Conservation (phyloP, 2,113 vertebrate genomes). For the Neotoma lepida region DNA sequence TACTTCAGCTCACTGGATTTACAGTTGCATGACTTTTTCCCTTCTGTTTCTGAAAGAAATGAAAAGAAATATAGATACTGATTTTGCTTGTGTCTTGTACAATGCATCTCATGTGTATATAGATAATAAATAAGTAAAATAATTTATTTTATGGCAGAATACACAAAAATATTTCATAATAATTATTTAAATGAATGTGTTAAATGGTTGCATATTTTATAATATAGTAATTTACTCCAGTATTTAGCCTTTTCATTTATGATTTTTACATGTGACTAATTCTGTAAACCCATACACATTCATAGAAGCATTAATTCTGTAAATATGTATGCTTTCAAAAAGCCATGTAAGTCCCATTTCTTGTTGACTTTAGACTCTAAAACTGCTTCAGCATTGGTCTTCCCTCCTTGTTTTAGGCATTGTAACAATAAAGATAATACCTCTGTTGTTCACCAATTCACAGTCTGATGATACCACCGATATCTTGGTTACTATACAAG, state of each 20-base stretch:
- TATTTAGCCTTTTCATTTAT: neutral
- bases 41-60: neutral
- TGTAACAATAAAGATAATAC: fast-evolving
- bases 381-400: neutral
- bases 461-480: neutral
- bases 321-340: neutral
- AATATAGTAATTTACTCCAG: neutral
- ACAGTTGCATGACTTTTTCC: neutral
- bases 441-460: neutral
- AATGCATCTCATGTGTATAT: neutral
- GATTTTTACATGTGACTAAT: neutral
- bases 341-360: neutral
- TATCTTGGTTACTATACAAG: fast-evolving
- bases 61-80: neutral
- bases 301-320: neutral
- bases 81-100: neutral
- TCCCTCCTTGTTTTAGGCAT: neutral
- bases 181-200: neutral
- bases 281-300: neutral
- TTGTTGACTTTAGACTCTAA: neutral
- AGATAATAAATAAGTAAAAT: neutral
- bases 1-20: neutral
- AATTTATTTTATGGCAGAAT: neutral
- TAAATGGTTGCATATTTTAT: neutral
- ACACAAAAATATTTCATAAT: neutral